Base-by-base conservation (phyloP, 1,140 invertebrate species). In the Liolophura sinensis region DNA sequence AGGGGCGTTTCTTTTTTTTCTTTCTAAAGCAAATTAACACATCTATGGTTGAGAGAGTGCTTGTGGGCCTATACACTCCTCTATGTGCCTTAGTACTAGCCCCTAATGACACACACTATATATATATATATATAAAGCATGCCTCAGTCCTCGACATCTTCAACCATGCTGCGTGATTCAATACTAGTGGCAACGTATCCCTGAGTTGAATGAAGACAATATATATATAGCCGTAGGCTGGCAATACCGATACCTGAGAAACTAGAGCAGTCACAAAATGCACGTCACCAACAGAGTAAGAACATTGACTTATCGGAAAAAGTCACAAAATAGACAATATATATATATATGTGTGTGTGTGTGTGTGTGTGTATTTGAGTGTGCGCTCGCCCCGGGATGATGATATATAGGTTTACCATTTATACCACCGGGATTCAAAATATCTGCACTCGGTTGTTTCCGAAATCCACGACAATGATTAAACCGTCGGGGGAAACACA, bases 381-480 rank as follows among this genome's bases (percentile, higher is more conserved):
- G 24, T 16, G 27, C 24, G 64, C 65, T 62, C 67, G 69, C 67
- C 65, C 65, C 59, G 59, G 51, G 54, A n/a, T 69, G n/a, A n/a
- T 56, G 52, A 68, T 50, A 50, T 64, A 67, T n/a, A n/a, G n/a
- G 72, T 68, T 65, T 55, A 68, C 70, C 69, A 71, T 75, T 75
- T 62, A 69, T 61, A 47, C 71, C 68, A 67, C 68, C 60, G 65
- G 52, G 70, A 66, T 64, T 74, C 72, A 79, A 73, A 79, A 81
- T 61, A 79, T 65, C 67, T 79, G 74, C 56, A 90, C 82, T 64
- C 89, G 84, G 77, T 89, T 89, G 77, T 90, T 90, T 55, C 88
- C 89, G 83, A 90, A 90, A 79, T 90, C 89, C 46, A 90, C 88
- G 54, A 90, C 87, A 72, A 89, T 84, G 61, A 90, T 84, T 60